Evolutionary conservation across 2,113 vertebrate genomes (phyloP), one percentile per base, ranked within the genome.

Genomic region (Dasyprocta punctata): DNA sequence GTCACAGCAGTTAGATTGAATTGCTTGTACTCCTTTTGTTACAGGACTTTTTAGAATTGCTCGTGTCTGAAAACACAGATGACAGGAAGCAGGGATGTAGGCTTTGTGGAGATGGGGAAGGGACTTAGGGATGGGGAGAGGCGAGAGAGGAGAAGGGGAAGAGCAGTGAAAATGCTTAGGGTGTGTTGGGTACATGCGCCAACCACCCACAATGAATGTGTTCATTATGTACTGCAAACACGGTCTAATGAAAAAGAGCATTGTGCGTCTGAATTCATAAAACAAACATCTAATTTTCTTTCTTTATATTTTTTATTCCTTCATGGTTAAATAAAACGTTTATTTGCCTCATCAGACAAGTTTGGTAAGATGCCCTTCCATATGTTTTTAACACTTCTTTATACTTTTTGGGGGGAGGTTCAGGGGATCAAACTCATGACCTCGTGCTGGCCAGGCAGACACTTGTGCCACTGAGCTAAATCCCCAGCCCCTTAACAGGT

Each of bases 1-100:
- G 33, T 65, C 92, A 83, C 5, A 56, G 67, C 20, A 75, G 20
- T 95, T 97, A 86, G 73, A 26, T 88, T 86, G 33, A 89, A 80
- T 61, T 63, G 44, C 63, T 16, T 61, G 3, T 56, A 17, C 73
- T 81, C 22, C 56, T 82, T 84, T 82, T 95, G 16, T 56, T 86
- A 73, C 1, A 24, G 33, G 60, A 47, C 75, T 89, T 26, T 71
- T 84, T 88, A 54, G 69, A 90, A 86, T 63, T 58, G 9, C 78
- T 78, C 63, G 80, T 82, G 52, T 58, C 36, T 38, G n/a, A 75
- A 75, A 26, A 75, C 24, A 75, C 13, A 28, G 71, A 75, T 26
- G 41, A 44, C 11, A 44, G 71, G 38, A 44, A 75, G 22, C 38
- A 75, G 38, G 38, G 22, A 26, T 73, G 71, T 73, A 44, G 38